Evolutionary conservation across 2,888 invertebrate genomes (phyloP).

Genomic region (Pemphredon lugubris): DNA sequence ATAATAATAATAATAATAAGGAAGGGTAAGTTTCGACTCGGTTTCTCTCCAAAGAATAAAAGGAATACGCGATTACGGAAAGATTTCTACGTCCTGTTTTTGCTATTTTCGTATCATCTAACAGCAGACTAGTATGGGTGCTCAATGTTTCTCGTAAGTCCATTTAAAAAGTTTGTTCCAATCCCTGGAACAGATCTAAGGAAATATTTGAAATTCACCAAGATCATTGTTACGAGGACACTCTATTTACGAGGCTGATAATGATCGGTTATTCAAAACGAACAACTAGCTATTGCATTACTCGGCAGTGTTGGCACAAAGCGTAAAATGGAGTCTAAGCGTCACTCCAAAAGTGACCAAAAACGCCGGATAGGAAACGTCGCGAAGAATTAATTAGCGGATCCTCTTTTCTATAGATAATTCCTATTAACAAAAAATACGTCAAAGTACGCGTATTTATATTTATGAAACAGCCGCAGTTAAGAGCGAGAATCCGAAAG

Average conservation of each 20-base stretch:
- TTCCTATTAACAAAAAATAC: conserved; percentile 4
- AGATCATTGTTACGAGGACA: conserved; percentile 9
- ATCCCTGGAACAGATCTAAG: too few species aligned
- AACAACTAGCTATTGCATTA: conserved; percentile 35
- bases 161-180: too few species aligned
- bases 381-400: neutral
- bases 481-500: too few species aligned
- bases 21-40: conserved; percentile 2
- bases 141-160: neutral
- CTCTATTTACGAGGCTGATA: neutral
- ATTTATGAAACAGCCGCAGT: too few species aligned
- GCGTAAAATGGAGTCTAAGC: conserved; percentile 40
- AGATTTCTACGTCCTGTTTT: neutral
- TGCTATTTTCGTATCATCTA: neutral
- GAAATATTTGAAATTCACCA: conserved; percentile 8
- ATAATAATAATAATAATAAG: neutral
- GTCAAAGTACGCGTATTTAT: neutral
- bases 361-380: conserved; percentile 6
- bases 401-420: neutral
- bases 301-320: conserved; percentile 65
- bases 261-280: conserved; percentile 11
- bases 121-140: neutral
- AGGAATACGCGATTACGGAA: neutral
- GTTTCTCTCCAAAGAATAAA: neutral
- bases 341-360: neutral